phyloP scores from a whole-genome alignment of 2,888 invertebrate genomes.

The Strigamia maritima region DNA sequence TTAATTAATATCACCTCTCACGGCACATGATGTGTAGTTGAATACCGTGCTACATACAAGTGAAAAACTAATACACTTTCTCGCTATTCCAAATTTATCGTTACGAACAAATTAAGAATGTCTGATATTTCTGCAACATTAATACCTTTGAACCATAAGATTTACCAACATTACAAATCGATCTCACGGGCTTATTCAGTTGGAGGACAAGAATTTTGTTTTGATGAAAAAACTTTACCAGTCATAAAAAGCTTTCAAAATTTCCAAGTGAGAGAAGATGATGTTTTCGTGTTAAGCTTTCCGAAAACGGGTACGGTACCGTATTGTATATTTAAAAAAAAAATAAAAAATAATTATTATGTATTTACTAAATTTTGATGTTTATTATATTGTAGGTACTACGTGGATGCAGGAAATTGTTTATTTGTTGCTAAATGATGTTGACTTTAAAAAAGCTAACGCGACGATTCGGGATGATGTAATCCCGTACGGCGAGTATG shows the following conservation, averaged over 20 bases:
- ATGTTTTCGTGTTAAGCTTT: neutral
- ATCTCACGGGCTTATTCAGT: neutral
- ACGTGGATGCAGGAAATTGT: constrained; percentile 94
- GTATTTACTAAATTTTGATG: no score
- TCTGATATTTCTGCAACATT: no score
- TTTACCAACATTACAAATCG: neutral
- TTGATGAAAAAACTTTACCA: neutral
- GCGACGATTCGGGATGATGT: constrained; percentile 44
- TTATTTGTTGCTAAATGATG: constrained; percentile 70
- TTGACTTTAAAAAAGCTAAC: constrained; percentile 72
- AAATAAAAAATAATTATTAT: no score
- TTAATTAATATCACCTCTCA: no score
- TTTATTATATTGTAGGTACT: no score
- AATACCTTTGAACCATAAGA: no score
- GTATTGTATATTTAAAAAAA: no score
- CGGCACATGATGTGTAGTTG: no score
- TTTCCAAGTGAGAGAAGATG: neutral
- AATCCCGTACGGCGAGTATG: neutral
- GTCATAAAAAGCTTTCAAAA: neutral
- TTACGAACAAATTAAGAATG: no score
- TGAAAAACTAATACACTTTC: no score
- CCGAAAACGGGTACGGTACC: neutral
- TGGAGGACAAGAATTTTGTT: neutral
- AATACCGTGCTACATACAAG: no score
- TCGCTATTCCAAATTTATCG: no score